phyloP scores from a whole-genome alignment of 2,797 vertebrate species.

The Nannoperca obscura region DNA sequence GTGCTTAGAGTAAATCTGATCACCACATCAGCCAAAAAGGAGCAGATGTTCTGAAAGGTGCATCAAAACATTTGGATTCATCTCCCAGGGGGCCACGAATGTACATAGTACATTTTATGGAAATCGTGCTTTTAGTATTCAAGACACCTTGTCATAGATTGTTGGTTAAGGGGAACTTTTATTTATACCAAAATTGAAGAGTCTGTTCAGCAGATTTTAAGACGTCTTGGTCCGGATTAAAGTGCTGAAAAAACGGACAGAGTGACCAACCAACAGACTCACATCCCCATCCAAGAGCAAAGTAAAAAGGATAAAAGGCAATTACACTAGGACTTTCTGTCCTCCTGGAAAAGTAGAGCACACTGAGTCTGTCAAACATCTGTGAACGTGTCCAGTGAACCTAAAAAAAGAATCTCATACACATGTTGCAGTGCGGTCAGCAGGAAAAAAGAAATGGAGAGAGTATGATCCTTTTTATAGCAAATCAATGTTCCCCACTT shows the following conservation, averaged over 20 bases:
- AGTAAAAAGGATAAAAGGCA: constrained; percentile 17
- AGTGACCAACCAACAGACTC: not conserved
- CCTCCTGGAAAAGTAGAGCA: constrained; percentile 5
- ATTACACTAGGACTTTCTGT: not conserved
- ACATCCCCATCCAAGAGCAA: not conserved
- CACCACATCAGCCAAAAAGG: constrained; percentile 9
- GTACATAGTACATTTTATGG: not conserved
- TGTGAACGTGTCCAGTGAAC: constrained; percentile 56
- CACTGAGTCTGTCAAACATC: constrained; percentile 35
- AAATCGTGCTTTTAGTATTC: not conserved
- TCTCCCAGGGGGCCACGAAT: too few species aligned
- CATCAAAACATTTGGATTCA: not conserved
- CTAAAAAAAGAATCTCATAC: constrained; percentile 55
- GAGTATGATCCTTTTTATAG: constrained; percentile 49
- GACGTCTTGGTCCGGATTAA: not conserved
- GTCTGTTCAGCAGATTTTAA: not conserved
- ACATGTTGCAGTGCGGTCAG: constrained; percentile 48
- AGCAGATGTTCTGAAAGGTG: not conserved
- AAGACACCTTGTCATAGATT: not conserved
- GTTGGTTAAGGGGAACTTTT: not conserved
- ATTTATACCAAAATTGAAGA: not conserved
- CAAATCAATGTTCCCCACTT: constrained; percentile 65
- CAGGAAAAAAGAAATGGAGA: constrained; percentile 10
- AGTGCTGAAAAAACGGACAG: not conserved
- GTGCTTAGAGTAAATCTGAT: not conserved